phyloP scores from a whole-genome alignment of 2,113 vertebrate genomes.

The Sus scrofa region DNA sequence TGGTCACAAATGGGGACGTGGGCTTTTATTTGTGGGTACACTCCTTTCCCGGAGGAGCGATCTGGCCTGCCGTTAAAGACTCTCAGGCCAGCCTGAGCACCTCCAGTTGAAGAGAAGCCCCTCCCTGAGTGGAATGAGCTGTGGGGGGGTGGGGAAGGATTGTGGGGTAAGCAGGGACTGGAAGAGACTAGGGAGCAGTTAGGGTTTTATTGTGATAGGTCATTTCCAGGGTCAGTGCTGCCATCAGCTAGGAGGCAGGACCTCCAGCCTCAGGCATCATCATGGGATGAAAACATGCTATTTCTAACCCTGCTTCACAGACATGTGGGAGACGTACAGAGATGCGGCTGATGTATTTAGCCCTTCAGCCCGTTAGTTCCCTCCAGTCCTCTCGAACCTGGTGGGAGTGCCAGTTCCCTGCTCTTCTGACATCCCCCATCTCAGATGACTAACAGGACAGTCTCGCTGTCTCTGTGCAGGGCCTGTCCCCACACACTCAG shows the following conservation, averaged over 20 bases:
- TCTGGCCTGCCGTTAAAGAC: neutral
- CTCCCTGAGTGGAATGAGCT: neutral
- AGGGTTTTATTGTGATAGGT: constrained; percentile 78
- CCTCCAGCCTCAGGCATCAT: constrained; percentile 51
- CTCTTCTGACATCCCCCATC: neutral
- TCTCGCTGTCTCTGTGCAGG: neutral
- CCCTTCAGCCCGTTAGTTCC: neutral
- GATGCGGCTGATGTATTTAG: neutral
- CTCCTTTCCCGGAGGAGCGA: neutral
- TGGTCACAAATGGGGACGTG: neutral
- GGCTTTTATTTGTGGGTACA: neutral
- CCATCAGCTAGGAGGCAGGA: constrained; percentile 68
- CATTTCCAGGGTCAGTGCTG: constrained; percentile 71
- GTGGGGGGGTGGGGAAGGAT: neutral
- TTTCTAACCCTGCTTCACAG: constrained; percentile 55
- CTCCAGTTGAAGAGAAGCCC: neutral
- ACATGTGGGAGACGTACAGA: neutral
- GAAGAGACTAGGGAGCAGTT: neutral
- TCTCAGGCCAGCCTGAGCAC: neutral
- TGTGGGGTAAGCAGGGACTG: neutral
- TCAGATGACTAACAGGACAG: neutral
- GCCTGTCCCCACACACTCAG: neutral
- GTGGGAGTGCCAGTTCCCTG: neutral
- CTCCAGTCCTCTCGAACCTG: neutral
- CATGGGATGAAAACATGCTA: constrained; percentile 63